phyloP scores from a whole-genome alignment of 2,113 vertebrate genomes.

The Rhinolophus ferrumequinum region DNA sequence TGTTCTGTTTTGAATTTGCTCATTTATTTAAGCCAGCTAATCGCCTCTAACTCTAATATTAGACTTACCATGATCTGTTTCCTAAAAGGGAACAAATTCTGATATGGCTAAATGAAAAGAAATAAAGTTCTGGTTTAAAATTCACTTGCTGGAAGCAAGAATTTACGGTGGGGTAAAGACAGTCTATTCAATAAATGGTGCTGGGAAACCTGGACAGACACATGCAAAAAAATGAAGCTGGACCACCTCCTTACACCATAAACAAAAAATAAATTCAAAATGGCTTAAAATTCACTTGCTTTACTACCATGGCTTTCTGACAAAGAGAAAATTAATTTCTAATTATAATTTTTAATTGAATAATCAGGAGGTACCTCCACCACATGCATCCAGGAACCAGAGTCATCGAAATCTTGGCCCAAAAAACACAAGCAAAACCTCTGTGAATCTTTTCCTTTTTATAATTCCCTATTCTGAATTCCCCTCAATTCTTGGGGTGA shows the following conservation, averaged over 20 bases:
- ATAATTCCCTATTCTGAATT: neutral
- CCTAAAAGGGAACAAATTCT: neutral
- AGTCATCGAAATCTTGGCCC: neutral
- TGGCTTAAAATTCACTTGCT: conserved; percentile 5
- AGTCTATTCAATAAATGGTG: too few relatives aligned
- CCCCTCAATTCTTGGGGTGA: neutral
- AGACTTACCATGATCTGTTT: neutral
- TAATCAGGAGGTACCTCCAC: neutral
- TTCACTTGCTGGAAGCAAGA: neutral
- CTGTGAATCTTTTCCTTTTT: neutral
- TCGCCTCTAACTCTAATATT: conserved; percentile 14
- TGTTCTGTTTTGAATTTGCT: conserved; percentile 36
- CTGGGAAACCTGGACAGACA: too few relatives aligned
- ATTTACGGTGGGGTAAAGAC: too few relatives aligned
- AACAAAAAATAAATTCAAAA: too few relatives aligned
- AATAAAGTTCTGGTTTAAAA: neutral
- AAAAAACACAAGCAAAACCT: neutral
- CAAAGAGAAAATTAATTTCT: neutral
- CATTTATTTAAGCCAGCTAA: conserved; percentile 14
- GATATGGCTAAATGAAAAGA: conserved; percentile 18
- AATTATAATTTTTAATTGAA: neutral
- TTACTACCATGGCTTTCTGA: neutral
- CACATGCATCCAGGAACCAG: neutral
- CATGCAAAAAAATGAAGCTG: too few relatives aligned
- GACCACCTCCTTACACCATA: too few relatives aligned